These are phyloP conservation scores for Neuroscelio doddi DNA, from an alignment of 2,888 invertebrate genomes.

Conservation along the genomic window DNA sequence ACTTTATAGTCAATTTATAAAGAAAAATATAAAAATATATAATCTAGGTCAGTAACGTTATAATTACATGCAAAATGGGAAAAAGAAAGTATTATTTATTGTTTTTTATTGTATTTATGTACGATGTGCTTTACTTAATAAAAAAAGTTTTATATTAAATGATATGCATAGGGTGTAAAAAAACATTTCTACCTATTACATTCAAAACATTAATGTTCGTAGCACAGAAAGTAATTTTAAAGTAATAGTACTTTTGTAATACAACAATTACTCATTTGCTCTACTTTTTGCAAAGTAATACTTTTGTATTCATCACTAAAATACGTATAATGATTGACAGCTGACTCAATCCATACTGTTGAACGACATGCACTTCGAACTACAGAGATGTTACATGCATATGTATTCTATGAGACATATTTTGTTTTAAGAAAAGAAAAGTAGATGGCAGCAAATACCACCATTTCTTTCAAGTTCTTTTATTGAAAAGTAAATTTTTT, in stretches of 20 bases:
- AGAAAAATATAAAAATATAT: no score
- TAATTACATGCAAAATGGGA: background rate
- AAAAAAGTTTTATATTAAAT: background rate
- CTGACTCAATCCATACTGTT: slow-evolving; percentile 26
- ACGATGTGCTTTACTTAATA: background rate
- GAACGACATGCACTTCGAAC: background rate
- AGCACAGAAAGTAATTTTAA: background rate
- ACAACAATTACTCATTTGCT: slow-evolving; percentile 8
- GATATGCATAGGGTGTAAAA: background rate
- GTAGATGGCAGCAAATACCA: no score
- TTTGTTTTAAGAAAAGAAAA: no score
- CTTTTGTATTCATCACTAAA: slow-evolving; percentile 9
- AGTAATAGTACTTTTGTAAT: background rate
- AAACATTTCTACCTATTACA: slow-evolving; percentile 1
- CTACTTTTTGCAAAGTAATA: slow-evolving; percentile 19
- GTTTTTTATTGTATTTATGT: no score
- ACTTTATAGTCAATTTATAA: no score
- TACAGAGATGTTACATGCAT: no score
- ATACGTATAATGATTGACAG: slow-evolving; percentile 27
- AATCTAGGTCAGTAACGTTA: background rate
- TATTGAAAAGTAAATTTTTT: no score
- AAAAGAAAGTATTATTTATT: no score
- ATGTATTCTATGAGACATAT: no score
- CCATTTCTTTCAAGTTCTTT: no score
- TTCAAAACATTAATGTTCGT: background rate